phyloP scores from a whole-genome alignment of 2,113 vertebrate genomes.

The Caranx melampygus region DNA sequence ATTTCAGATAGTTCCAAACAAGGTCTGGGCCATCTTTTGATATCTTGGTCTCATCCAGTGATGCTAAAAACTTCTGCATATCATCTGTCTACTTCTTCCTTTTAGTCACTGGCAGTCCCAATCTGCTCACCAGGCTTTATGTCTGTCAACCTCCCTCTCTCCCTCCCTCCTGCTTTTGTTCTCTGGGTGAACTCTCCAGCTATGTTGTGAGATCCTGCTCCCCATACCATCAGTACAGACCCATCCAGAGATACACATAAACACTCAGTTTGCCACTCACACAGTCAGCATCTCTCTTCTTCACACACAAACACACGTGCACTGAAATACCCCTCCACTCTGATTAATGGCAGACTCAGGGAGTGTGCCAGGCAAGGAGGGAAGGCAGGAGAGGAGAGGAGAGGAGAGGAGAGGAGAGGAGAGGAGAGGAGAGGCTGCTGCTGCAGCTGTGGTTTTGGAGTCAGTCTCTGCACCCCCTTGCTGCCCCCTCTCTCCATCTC shows the following conservation, averaged over 20 bases:
- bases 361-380: slow-evolving; percentile 78
- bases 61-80: slow-evolving; percentile 56
- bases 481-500: slow-evolving; percentile 83
- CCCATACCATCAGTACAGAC: slow-evolving; percentile 80
- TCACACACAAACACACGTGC: slow-evolving; percentile 58
- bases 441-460: slow-evolving; percentile 85
- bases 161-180: slow-evolving; percentile 79
- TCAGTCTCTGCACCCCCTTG: slow-evolving; percentile 77
- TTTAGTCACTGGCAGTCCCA: slow-evolving; percentile 73
- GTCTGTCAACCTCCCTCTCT: slow-evolving; percentile 79
- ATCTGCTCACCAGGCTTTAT: slow-evolving; percentile 83
- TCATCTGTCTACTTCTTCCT: slow-evolving; percentile 65
- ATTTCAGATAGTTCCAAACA: slow-evolving; percentile 32
- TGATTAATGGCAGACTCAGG: slow-evolving; percentile 85
- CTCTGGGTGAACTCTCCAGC: slow-evolving; percentile 85
- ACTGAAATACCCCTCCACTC: slow-evolving; percentile 71
- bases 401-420: slow-evolving; percentile 34
- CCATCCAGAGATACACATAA: slow-evolving; percentile 71
- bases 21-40: slow-evolving; percentile 41
- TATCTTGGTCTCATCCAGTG: slow-evolving; percentile 36
- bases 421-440: slow-evolving; percentile 61
- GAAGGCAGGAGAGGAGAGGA: slow-evolving; percentile 55
- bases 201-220: slow-evolving; percentile 84
- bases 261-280: slow-evolving; percentile 56
- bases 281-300: slow-evolving; percentile 59